phyloP scores from a whole-genome alignment of 1,140 invertebrate genomes.

The Drosophila sproati region DNA sequence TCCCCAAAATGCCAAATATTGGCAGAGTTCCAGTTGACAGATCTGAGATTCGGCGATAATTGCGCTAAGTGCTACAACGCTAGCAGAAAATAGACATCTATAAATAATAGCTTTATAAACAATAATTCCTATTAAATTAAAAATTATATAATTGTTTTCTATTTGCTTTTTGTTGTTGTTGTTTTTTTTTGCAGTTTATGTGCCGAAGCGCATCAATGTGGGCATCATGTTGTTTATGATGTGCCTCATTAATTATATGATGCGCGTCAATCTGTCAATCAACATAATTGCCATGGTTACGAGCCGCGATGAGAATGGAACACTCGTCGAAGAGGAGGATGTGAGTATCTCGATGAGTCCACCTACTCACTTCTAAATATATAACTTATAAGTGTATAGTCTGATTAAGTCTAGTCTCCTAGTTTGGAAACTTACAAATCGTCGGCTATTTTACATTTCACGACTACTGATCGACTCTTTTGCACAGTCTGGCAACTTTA shows the following conservation, averaged over 20 bases:
- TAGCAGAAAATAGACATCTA: slow-evolving; percentile 14
- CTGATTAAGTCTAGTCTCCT: too few species aligned
- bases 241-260: slow-evolving; percentile 90
- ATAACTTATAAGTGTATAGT: too few species aligned
- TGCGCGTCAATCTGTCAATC: slow-evolving; percentile 90
- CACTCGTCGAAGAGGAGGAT: slow-evolving; percentile 62
- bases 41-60: slow-evolving; percentile 38
- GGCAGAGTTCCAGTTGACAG: slow-evolving; percentile 15
- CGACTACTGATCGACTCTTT: too few species aligned
- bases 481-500: too few species aligned
- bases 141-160: slow-evolving; percentile 57
- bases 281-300: slow-evolving; percentile 90
- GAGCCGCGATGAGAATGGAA: slow-evolving; percentile 59
- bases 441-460: too few species aligned
- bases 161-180: slow-evolving; percentile 22
- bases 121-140: slow-evolving; percentile 20
- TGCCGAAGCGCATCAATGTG: slow-evolving; percentile 84
- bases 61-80: slow-evolving; percentile 15
- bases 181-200: slow-evolving; percentile 64
- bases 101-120: slow-evolving; percentile 26
- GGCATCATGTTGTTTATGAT: slow-evolving; percentile 90
- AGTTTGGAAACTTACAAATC: too few species aligned
- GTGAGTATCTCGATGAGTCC: slow-evolving; percentile 47
- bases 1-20: background rate
- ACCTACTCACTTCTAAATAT: too few species aligned